Evolutionary conservation across 2,797 vertebrate genomes (phyloP).

Genomic region (Malacoraja senta): DNA sequence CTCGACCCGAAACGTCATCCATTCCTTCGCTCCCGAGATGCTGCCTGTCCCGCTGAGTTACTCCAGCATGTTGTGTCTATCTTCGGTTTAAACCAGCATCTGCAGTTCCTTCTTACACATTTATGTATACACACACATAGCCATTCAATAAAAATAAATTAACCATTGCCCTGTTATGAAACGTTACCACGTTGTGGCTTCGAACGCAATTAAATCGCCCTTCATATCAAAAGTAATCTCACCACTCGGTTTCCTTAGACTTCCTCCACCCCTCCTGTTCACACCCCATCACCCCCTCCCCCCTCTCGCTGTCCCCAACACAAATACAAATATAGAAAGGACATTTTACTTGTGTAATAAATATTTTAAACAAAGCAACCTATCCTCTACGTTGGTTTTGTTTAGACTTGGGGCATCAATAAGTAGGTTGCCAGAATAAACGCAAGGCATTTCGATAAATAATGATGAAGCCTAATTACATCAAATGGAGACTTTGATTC

Average conservation of each 20-base stretch:
- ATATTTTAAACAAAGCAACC: background rate
- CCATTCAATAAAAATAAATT: background rate
- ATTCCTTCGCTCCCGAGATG: too few relatives aligned
- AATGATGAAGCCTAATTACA: background rate
- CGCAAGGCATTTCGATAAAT: background rate
- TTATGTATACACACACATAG: too few relatives aligned
- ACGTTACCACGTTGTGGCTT: background rate
- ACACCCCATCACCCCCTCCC: too few relatives aligned
- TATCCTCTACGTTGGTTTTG: background rate
- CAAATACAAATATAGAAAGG: too few relatives aligned
- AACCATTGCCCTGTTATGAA: background rate
- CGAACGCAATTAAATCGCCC: background rate
- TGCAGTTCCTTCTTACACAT: too few relatives aligned
- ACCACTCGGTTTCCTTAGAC: background rate
- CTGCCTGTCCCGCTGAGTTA: too few relatives aligned
- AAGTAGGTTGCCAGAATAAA: too few relatives aligned
- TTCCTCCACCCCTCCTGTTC: background rate
- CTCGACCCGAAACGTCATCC: too few relatives aligned
- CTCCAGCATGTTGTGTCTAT: too few relatives aligned
- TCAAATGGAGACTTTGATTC: background rate
- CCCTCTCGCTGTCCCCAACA: too few relatives aligned
- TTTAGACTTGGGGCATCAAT: background rate
- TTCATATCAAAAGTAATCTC: background rate
- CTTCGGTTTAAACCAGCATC: too few relatives aligned
- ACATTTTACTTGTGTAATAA: background rate